These are phyloP conservation scores for Ophthalmolycus amberensis DNA, from an alignment of 2,113 vertebrate genomes.

Conservation along the genomic window DNA sequence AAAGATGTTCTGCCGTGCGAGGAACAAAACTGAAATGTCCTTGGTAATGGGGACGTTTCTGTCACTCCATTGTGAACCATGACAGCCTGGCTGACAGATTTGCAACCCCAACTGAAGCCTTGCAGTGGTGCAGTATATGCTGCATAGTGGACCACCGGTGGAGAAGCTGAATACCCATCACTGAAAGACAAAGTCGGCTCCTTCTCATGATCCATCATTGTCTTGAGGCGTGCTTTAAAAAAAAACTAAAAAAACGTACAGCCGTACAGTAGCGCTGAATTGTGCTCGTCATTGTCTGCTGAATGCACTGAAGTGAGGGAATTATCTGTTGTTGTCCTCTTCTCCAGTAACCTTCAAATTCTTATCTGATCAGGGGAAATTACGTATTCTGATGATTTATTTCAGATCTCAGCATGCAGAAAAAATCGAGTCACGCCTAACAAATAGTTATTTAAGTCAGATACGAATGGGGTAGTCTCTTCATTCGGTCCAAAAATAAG, in stretches of 20 bases:
- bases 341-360: constrained; percentile 57
- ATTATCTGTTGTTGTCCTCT: constrained; percentile 37
- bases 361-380: constrained; percentile 53
- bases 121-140: constrained; percentile 67
- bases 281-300: constrained; percentile 24
- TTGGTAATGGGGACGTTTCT: constrained; percentile 71
- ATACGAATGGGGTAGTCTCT: constrained; percentile 48
- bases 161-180: constrained; percentile 60
- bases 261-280: constrained; percentile 24
- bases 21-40: constrained; percentile 68
- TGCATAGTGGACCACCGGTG: constrained; percentile 67
- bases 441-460: constrained; percentile 54
- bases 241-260: constrained; percentile 1
- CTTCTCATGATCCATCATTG: constrained; percentile 49
- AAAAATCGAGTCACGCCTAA: constrained; percentile 46
- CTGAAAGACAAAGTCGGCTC: constrained; percentile 53
- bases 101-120: constrained; percentile 66
- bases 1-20: constrained; percentile 56
- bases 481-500: constrained; percentile 56
- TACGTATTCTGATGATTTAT: constrained; percentile 49
- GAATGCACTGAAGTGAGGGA: constrained; percentile 20
- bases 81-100: constrained; percentile 68
- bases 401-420: constrained; percentile 54
- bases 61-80: constrained; percentile 67
- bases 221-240: constrained; percentile 47